Base-by-base conservation (phyloP, 2,888 invertebrate genomes). In the Allolobophora icterica region DNA sequence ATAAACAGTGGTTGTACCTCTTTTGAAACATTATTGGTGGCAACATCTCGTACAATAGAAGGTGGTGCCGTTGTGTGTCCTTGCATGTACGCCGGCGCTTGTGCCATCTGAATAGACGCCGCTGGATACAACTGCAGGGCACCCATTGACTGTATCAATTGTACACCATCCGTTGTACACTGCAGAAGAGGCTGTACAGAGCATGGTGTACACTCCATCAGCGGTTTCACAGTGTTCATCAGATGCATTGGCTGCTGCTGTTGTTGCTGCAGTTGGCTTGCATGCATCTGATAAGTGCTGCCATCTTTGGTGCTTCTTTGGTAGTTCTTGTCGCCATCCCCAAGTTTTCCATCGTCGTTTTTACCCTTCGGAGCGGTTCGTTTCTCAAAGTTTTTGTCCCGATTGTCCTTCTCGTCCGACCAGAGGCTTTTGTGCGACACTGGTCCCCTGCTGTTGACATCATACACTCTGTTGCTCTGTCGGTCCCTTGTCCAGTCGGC, bases 361-460 rank as follows among this genome's bases (percentile, higher is more conserved):
- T 87, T 87, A 8, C 87, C 87, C 24, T 38, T 87, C 35, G 15
- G 33, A 4, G 35, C 17, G 17, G 35, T 17, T 11, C 87, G 30
- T 6, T 17, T 11, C 15, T 38, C 38, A 17, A 35, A 13, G 35
- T 38, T 87, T 15, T 17, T 34, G 87, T 87, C 84, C 21, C 34
- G 33, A 34, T 11, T 71, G n/a, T 42, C 71, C 71, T 38, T 52
- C 45, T 90, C 71, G 35, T 90, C 90, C n/a, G 45, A 45, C 90
- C 90, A 90, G 21, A 90, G 90, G 38, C 45, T 90, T 21, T 58
- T 90, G 58, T 90, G 38, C 34, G 45, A n/a, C n/a, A 90, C 71
- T 33, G 90, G n/a, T 58, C 90, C 90, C 58, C 90, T 40, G 71
- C 90, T 90, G 71, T 90, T 90, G 1, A 90, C 71, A 38, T 90